Conservation (phyloP, 1,140 invertebrate genomes). For the Drosophila tristis region DNA sequence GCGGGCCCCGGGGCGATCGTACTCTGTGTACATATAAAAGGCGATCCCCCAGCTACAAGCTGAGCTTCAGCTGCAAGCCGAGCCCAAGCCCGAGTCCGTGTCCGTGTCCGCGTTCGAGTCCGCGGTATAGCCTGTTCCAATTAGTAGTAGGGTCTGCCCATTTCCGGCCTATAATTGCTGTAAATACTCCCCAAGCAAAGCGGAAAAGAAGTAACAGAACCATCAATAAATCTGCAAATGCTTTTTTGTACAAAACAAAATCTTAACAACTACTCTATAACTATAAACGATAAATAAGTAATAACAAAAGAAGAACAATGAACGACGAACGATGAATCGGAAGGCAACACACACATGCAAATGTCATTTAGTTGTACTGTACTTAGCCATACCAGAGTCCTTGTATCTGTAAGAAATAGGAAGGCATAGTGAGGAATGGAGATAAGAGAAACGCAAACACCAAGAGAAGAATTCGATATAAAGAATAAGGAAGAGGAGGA, state of each 20-base stretch:
- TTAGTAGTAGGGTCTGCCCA: not conserved
- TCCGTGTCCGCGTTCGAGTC: too few relatives aligned
- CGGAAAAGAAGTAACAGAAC: not conserved
- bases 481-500: slow-evolving; percentile 42
- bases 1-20: too few relatives aligned
- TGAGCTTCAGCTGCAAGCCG: too few relatives aligned
- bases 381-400: slow-evolving; percentile 21
- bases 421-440: slow-evolving; percentile 21
- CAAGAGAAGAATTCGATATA: slow-evolving; percentile 27
- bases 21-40: too few relatives aligned
- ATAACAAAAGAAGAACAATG: slow-evolving; percentile 13
- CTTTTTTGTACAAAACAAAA: slow-evolving; percentile 53
- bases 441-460: slow-evolving; percentile 37
- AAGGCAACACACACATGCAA: slow-evolving; percentile 26
- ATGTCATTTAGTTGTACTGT: slow-evolving; percentile 41
- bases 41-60: too few relatives aligned
- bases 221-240: slow-evolving; percentile 20
- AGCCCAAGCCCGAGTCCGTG: too few relatives aligned
- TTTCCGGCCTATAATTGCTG: slow-evolving; percentile 23
- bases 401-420: slow-evolving; percentile 24
- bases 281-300: slow-evolving; percentile 2
- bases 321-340: not conserved
- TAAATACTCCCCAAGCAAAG: slow-evolving; percentile 19
- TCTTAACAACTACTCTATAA: not conserved
- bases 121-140: too few relatives aligned